Evolutionary conservation across 1,140 invertebrate species (phyloP).

Genomic region (Diabrotica virgifera): DNA sequence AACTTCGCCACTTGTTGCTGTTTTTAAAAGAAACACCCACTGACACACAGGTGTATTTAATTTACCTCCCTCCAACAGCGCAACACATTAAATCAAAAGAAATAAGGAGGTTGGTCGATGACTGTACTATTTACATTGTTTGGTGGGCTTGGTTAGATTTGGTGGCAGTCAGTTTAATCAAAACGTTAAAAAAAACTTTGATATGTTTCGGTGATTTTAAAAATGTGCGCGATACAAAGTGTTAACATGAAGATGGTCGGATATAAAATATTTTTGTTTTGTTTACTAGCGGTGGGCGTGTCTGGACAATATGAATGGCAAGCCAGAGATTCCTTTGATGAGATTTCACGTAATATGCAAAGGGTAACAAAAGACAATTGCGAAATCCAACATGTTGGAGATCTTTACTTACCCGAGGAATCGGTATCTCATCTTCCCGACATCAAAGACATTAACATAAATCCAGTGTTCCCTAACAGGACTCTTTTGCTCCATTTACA

Average conservation of each 20-base stretch:
- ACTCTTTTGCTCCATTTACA: constrained; percentile 90
- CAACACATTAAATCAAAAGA: neutral
- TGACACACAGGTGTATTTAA: neutral
- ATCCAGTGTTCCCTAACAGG: constrained; percentile 92
- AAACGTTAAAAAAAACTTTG: neutral
- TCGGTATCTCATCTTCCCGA: constrained; percentile 88
- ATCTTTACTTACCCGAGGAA: constrained; percentile 79
- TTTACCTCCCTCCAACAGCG: neutral
- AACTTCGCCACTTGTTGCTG: neutral
- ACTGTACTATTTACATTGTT: neutral
- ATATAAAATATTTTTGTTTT: constrained; percentile 14
- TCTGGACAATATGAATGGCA: constrained; percentile 88
- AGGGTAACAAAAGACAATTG: constrained; percentile 84
- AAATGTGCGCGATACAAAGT: neutral
- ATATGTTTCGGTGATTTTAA: neutral
- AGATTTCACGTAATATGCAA: constrained; percentile 77
- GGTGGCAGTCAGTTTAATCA: neutral
- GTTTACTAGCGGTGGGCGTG: constrained; percentile 55
- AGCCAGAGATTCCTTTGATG: constrained; percentile 81
- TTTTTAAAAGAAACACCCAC: neutral
- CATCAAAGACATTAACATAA: constrained; percentile 92
- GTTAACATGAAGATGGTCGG: neutral
- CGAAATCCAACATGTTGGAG: constrained; percentile 76
- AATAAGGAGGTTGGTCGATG: neutral
- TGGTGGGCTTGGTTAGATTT: neutral